Evolutionary conservation across 2,888 invertebrate genomes (phyloP), one percentile per base, ranked within the genome.

Genomic region (Standfussiana lucernea): DNA sequence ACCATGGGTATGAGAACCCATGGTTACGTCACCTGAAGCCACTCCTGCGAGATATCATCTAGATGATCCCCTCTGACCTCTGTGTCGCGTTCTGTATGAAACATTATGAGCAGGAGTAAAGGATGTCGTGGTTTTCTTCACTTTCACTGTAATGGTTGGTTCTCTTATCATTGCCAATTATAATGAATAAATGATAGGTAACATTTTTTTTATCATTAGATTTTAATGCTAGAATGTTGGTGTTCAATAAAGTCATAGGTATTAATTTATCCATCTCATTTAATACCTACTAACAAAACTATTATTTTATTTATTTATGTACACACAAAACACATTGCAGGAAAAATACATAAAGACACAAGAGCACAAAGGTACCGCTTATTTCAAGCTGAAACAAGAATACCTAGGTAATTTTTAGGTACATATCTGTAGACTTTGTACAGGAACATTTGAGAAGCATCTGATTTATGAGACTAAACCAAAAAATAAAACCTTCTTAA

Each of bases 41-140:
- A n/a, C 62, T 68, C 71, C 68, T 69, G 59, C 45, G 37, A 69
- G 79, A 74, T 78, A 47, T 70, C 80, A 87, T 87, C 85, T 56
- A 75, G 74, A 77, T 75, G 77, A 75, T 75, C 76, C 68, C 37
- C 59, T 45, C 77, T 78, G 79, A 82, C 78, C 84, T 64, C 32
- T 32, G 45, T 1, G 73, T 24, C 21, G 45, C 53, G 40, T 40
- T 35, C 28, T 40, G 13, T 21, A 64, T 42, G n/a, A 32, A 59
- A 75, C 50, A 68, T 62, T 62, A 68, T 56, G 3, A 40, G 24
- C 45, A 53, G 62, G 37, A 53, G 24, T 32, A n/a, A 35, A 47
- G 24, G 24, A 21, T 67, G 11, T 42, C 45, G 24, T n/a, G 15
- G 21, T 65, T 65, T 65, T 61, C 35, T 61, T 59, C 32, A 68